These are phyloP conservation scores for Colletes collaris DNA, from an alignment of 2,888 invertebrate genomes.

Conservation along the genomic window DNA sequence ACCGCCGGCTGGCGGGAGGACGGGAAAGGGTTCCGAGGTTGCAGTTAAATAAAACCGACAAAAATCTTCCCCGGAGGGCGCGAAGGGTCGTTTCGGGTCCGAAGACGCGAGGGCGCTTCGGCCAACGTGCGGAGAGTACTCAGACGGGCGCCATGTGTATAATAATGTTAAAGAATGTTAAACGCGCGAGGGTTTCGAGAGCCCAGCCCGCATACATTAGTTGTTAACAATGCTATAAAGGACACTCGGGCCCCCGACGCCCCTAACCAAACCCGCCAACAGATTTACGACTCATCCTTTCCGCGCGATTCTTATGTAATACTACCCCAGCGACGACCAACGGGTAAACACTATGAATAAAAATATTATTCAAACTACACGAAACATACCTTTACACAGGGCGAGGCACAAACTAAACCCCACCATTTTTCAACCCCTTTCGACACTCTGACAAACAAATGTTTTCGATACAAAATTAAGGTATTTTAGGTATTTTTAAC, in stretches of 20 bases:
- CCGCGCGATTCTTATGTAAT: slow-evolving; percentile 77
- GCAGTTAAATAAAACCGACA: slow-evolving; percentile 73
- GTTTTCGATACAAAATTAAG: too few species aligned
- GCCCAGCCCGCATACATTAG: slow-evolving; percentile 81
- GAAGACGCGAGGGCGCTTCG: slow-evolving; percentile 46
- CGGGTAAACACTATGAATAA: slow-evolving; percentile 55
- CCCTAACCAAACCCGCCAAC: slow-evolving; percentile 57
- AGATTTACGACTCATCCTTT: slow-evolving; percentile 79
- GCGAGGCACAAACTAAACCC: too few species aligned
- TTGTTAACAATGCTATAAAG: slow-evolving; percentile 83
- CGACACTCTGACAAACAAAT: too few species aligned
- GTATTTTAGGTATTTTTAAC: too few species aligned
- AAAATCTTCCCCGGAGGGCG: slow-evolving; percentile 64
- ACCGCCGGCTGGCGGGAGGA: not conserved
- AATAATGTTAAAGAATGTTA: slow-evolving; percentile 83
- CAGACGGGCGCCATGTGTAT: slow-evolving; percentile 82
- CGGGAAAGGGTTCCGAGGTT: slow-evolving; percentile 65
- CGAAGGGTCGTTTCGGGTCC: slow-evolving; percentile 57
- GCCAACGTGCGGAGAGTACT: slow-evolving; percentile 55
- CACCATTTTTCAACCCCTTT: too few species aligned
- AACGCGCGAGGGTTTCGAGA: slow-evolving; percentile 75
- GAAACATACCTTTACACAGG: too few species aligned
- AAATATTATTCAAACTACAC: slow-evolving; percentile 28
- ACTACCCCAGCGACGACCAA: slow-evolving; percentile 58
- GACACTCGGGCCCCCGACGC: slow-evolving; percentile 78